These are phyloP conservation scores for Ischnus inquisitorius DNA, from an alignment of 2,888 invertebrate genomes.

Conservation along the genomic window DNA sequence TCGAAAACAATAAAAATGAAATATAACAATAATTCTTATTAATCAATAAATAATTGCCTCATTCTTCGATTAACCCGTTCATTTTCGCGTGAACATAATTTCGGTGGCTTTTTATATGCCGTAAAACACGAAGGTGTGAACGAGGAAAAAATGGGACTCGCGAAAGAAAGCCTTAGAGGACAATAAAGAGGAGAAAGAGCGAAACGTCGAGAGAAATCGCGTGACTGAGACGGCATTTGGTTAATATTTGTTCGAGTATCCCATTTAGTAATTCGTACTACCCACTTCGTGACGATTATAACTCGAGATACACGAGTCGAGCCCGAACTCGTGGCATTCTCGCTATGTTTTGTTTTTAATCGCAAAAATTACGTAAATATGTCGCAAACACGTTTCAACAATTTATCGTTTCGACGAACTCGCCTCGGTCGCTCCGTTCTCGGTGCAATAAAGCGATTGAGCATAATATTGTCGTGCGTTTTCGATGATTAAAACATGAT, in stretches of 20 bases:
- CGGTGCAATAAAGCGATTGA: background rate
- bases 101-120: background rate
- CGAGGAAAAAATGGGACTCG: conserved; percentile 5
- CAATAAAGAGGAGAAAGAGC: conserved; percentile 62
- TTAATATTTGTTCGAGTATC: conserved; percentile 40
- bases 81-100: no score
- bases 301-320: conserved; percentile 19
- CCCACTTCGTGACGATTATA: conserved; percentile 7
- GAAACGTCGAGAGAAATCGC: conserved; percentile 42
- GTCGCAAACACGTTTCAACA: background rate
- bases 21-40: background rate
- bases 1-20: background rate
- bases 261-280: conserved; percentile 19
- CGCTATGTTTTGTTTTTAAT: background rate
- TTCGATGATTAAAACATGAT: conserved; percentile 31
- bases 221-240: conserved; percentile 60
- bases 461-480: conserved; percentile 2
- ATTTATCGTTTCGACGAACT: background rate
- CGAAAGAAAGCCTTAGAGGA: conserved; percentile 60
- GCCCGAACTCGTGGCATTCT: conserved; percentile 14
- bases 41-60: background rate
- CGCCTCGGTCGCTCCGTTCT: background rate
- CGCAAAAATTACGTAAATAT: conserved; percentile 29
- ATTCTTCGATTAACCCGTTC: no score
- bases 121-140: conserved; percentile 37